Percentiles rank a stretch among this genome's conserved stretches.
These are phyloP conservation scores for Elymnias hypermnestra DNA, from an alignment of 1,140 invertebrate genomes.

Conservation along the genomic window DNA sequence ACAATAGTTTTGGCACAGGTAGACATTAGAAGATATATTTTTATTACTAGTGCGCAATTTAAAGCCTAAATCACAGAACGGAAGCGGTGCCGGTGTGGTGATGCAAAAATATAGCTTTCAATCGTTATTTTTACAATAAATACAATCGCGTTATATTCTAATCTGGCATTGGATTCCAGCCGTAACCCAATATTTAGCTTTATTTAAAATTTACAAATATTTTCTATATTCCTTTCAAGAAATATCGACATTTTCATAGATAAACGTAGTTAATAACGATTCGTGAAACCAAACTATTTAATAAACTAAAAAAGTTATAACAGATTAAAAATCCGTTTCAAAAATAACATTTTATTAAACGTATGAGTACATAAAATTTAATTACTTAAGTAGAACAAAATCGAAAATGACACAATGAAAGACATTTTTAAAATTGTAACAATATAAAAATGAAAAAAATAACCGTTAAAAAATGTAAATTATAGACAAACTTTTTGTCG, in stretches of 20 bases:
- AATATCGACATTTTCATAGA: slow-evolving; percentile 56
- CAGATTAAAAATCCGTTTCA: too few species aligned
- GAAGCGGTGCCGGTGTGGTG: slow-evolving; percentile 59
- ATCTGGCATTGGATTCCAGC: slow-evolving; percentile 29
- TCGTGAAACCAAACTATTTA: too few species aligned
- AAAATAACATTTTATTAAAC: too few species aligned
- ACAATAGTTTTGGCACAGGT: slow-evolving; percentile 66
- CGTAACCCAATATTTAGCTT: slow-evolving; percentile 42
- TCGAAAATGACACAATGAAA: too few species aligned
- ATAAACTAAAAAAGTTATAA: too few species aligned
- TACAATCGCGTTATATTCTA: slow-evolving; percentile 54
- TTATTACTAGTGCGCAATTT: slow-evolving; percentile 53
- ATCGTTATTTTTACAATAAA: slow-evolving; percentile 40
- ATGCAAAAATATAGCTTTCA: slow-evolving; percentile 68
- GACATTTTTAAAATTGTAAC: too few species aligned
- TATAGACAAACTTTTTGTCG: too few species aligned
- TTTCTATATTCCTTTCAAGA: slow-evolving; percentile 32
- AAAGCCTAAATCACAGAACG: slow-evolving; percentile 72
- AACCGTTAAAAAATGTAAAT: too few species aligned
- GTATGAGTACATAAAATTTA: too few species aligned
- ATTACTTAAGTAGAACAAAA: too few species aligned
- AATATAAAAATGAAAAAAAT: too few species aligned
- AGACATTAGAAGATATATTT: slow-evolving; percentile 45
- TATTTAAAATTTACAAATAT: slow-evolving; percentile 34
- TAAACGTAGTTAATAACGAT: too few species aligned